Base-by-base conservation (phyloP, 2,113 vertebrate species). In the Muntiacus muntjak region DNA sequence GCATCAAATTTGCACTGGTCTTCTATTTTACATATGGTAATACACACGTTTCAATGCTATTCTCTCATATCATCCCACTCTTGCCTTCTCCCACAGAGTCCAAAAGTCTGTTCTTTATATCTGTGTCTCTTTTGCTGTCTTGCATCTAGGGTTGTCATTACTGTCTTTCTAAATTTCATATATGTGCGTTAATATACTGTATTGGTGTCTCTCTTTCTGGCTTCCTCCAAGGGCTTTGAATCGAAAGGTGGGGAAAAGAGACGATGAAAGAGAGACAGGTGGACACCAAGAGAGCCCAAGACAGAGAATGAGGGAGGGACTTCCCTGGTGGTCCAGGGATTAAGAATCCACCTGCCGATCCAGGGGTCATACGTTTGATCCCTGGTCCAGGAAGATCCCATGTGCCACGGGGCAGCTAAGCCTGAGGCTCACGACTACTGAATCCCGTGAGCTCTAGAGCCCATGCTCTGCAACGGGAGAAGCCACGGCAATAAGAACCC, bases 81-180 rank as follows among this genome's bases (percentile, higher is more conserved):
- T 71, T 36, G 19, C 19, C 67, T 40, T 71, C 67, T 71, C 5
- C 19, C 67, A 23, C 19, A 23, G 21, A 23, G 67, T 36, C 62
- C 67, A 36, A 40, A 71, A 71, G 67, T 5, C n/a, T 36, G n/a
- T n/a, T 12, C 64, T 71, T 71, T 71, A 36, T 19, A 36, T 23
- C 67, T 71, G 67, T 36, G 64, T 71, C 67, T 71, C n/a, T 36
- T 71, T 23, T 71, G 67, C 67, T 36, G 67, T 36, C 67, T 23
- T 71, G n/a, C 1, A 1, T 71, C 23, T 6, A 0, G 2, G 67
- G 19, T 54, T 17, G 52, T 71, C 9, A 0, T 71, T 36, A 23
- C 19, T 71, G 64, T 71, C n/a, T 36, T 36, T 23, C 64, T 71
- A 36, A 71, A 71, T 36, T 36, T 10, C 9, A 36, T 71, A 71